phyloP scores from a whole-genome alignment of 92 coral and sea anemone species.

The Phenganax subtilis region DNA sequence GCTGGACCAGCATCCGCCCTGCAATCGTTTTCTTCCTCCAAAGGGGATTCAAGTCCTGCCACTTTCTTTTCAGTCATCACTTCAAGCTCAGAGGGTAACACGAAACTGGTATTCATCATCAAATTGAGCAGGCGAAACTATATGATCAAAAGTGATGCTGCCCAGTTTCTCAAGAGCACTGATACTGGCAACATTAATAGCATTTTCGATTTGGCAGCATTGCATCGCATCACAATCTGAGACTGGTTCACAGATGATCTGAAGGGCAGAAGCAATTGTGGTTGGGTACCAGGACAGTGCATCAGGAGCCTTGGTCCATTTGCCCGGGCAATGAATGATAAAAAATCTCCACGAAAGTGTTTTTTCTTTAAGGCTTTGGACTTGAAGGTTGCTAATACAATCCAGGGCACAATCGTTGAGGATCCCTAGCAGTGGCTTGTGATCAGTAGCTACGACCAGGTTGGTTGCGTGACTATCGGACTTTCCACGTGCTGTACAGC shows the following conservation, averaged over 20 bases:
- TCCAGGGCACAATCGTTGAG: background rate
- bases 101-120: conserved; percentile 26
- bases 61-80: too few relatives aligned
- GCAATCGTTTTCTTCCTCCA: too few relatives aligned
- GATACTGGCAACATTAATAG: background rate
- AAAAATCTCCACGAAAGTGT: conserved; percentile 10
- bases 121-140: background rate
- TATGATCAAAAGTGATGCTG: conserved; percentile 19
- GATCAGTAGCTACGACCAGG: background rate
- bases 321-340: conserved; percentile 26
- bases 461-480: background rate
- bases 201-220: conserved; percentile 8
- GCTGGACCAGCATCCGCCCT: too few relatives aligned
- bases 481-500: too few relatives aligned
- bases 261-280: background rate
- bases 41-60: too few relatives aligned
- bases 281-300: conserved; percentile 1
- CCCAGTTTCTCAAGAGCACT: background rate
- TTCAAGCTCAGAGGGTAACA: too few relatives aligned
- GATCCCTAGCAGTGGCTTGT: conserved; percentile 1
- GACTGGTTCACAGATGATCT: background rate
- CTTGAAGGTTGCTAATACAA: background rate
- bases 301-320: conserved; percentile 30
- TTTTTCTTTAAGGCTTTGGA: background rate
- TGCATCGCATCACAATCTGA: conserved; percentile 16